These are phyloP conservation scores for Tapirus indicus DNA, from an alignment of 2,797 vertebrate genomes.

Conservation along the genomic window DNA sequence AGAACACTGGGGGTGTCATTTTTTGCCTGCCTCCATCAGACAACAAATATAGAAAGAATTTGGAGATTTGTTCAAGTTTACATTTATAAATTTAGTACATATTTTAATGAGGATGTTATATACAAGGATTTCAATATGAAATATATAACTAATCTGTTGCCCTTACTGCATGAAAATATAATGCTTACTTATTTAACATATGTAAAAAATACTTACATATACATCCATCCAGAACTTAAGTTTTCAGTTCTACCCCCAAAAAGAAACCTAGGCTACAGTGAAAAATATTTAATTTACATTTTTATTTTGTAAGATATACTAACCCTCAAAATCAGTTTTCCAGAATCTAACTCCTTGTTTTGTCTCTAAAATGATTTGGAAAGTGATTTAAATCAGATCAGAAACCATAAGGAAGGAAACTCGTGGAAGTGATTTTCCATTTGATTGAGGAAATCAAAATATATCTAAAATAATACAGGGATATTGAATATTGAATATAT, in stretches of 20 bases:
- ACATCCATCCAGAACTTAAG: background rate
- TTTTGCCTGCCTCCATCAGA: slow-evolving; percentile 5
- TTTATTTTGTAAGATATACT: slow-evolving; percentile 26
- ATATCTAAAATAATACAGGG: background rate
- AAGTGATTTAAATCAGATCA: slow-evolving; percentile 54
- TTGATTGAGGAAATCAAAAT: slow-evolving; percentile 56
- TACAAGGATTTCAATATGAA: slow-evolving; percentile 54
- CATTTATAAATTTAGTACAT: slow-evolving; percentile 49
- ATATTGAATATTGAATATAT: slow-evolving; percentile 19
- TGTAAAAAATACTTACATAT: background rate
- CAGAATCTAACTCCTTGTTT: slow-evolving; percentile 31
- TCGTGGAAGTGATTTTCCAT: slow-evolving; percentile 13
- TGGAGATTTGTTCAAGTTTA: background rate
- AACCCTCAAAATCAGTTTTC: slow-evolving; percentile 13
- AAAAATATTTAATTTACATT: slow-evolving; percentile 48
- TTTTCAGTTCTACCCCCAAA: background rate
- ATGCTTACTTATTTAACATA: slow-evolving; percentile 10
- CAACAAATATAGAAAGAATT: slow-evolving; percentile 10
- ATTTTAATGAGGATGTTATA: slow-evolving; percentile 30
- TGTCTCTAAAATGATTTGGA: slow-evolving; percentile 36
- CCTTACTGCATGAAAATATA: slow-evolving; percentile 12
- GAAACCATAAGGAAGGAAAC: slow-evolving; percentile 37
- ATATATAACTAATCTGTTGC: background rate
- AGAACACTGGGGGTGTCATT: background rate
- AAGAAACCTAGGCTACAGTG: background rate